Evolutionary conservation across 2,888 invertebrate genomes (phyloP), one percentile per base, ranked within the genome.

Genomic region (Artemia sinica): DNA sequence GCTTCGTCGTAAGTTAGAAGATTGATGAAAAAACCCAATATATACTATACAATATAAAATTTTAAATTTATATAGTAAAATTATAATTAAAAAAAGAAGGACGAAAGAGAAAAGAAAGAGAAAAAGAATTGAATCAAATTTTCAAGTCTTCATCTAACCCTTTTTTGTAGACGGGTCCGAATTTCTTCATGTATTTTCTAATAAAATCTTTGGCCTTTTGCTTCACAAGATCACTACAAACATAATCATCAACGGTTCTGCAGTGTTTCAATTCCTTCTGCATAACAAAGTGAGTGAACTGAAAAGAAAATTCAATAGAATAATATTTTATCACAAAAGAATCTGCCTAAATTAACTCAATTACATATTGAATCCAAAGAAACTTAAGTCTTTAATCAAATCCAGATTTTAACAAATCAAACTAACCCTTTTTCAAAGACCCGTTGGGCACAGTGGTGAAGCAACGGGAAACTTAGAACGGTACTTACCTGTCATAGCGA

Each of bases 211-310:
- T 89, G 28, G 95, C 92, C 79, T 97, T 97, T 74, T 88, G 86
- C 74, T 92, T 91, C 9, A 96, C 95, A 70, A 90, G 90, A 73
- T 92, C 91, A 52, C 89, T 91, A 74, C 90, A 90, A 68, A 88
- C 85, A 67, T 93, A 79, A 74, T 91, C 90, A 72, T 91, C 89
- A 4, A 89, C 87, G 65, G 86, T 86, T 72, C 87, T 86, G 76
- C 92, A 89, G 77, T 94, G 91, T 77, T 92, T 93, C 77, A 94
- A 78, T 79, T 96, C 94, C 79, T 96, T 96, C 71, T 91, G 83
- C 86, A 94, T 88, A 71, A 96, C 91, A 78, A 92, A 91, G 80
- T 94, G 93, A 0, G 94, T 95, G 71, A 96, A 79, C 94, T 95
- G 82, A 68, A 82, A 80, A 70, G 72, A 73, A 73, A 72, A 72